Base-by-base conservation (phyloP, 2,797 vertebrate genomes). In the Tarsius wallacei region DNA sequence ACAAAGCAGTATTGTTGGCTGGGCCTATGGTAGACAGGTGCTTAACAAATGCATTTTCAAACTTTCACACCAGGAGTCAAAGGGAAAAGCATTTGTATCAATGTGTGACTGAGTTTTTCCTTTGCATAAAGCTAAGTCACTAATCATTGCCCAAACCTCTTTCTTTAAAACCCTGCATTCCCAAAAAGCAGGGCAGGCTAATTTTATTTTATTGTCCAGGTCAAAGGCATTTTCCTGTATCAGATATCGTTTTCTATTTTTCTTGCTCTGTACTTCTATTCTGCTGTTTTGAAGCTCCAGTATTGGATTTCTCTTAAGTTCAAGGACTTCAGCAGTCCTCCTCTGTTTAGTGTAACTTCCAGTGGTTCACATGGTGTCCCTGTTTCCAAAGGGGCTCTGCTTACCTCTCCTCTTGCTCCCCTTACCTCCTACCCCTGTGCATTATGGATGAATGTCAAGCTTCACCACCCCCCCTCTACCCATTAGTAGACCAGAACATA, bases 281-380 rank as follows among this genome's bases (percentile, higher is more conserved):
- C 98, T 97, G 96, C 92, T 97, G 92, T 76, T 89, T 97, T 98
- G 94, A 97, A 96, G 1, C 97, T 97, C 90, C 95, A 98, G 94
- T 7, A 1, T 96, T 98, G 71, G 91, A 96, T 98, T 96, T 96
- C 2, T 97, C 95, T 98, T 93, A 95, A 89, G 81, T 98, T 98
- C 97, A 97, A 97, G 92, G 63, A 83, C 87, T 98, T 96, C 96
- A 88, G 97, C 96, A 98, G 95, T 93, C 97, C 83, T 91, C 89
- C 70, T 98, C 98, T 98, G 96, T 95, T 98, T 98, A 98, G 68
- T 98, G 97, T 97, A 98, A 98, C 90, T 98, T 98, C 90, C 97
- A 97, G 1, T 83, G 68, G 80, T 96, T 98, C 98, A 73, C 78
- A 88, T 92, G 57, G 86, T 96, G 68, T 91, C 89, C 95, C 91